phyloP scores from a whole-genome alignment of 2,113 vertebrate genomes.

The Panurus biarmicus region DNA sequence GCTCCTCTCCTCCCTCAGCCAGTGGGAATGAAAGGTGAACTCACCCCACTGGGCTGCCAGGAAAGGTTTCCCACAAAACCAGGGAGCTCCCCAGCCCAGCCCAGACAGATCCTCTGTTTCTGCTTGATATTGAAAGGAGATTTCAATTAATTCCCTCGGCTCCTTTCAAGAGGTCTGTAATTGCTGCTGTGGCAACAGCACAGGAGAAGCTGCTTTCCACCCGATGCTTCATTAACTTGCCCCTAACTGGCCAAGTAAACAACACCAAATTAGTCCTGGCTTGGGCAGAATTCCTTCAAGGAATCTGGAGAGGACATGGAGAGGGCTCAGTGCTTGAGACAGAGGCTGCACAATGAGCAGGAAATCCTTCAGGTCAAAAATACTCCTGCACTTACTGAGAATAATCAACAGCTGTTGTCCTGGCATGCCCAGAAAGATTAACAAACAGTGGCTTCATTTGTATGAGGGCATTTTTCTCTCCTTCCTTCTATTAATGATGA shows the following conservation, averaged over 20 bases:
- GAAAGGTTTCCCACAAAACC: neutral
- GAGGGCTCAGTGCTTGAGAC: neutral
- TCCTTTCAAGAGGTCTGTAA: neutral
- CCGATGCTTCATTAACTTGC: neutral
- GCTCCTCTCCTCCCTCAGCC: neutral
- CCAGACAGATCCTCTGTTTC: neutral
- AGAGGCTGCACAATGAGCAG: neutral
- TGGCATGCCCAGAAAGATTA: neutral
- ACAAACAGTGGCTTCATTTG: neutral
- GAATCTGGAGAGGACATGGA: neutral
- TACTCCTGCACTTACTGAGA: neutral
- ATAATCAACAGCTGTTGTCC: neutral
- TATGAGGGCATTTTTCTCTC: neutral
- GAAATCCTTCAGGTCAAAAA: neutral
- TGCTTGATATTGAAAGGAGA: neutral
- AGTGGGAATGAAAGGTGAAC: neutral
- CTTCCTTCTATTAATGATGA: neutral
- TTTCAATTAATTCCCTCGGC: neutral
- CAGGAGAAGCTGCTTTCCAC: neutral
- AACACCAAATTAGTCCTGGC: neutral
- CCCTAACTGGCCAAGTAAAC: slow-evolving; percentile 35
- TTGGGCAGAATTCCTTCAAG: neutral
- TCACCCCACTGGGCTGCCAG: neutral
- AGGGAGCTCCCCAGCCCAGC: neutral
- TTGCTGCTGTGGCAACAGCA: slow-evolving; percentile 29